Evolutionary conservation across 2,888 invertebrate genomes (phyloP).

Genomic region (Mesochorus sp.): DNA sequence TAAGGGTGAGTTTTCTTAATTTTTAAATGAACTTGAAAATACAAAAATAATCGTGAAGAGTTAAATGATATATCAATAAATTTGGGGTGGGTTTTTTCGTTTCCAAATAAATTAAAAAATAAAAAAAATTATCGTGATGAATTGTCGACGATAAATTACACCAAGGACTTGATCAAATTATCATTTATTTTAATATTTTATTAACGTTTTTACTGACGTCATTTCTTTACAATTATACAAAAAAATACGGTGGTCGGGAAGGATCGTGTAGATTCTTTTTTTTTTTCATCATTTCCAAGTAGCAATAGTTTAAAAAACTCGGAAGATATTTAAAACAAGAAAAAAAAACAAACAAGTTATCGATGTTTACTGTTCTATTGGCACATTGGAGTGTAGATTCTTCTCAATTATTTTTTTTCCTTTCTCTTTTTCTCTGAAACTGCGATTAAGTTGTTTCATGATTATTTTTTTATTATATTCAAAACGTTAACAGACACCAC

Average conservation of each 20-base stretch:
- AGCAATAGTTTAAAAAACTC: not conserved
- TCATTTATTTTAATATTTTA: constrained; percentile 52
- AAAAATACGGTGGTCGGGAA: constrained; percentile 48
- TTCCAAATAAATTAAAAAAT: too few relatives aligned
- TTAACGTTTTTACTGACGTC: constrained; percentile 49
- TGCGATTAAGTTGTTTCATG: not conserved
- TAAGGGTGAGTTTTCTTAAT: not conserved
- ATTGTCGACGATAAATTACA: too few relatives aligned
- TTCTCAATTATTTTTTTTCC: not conserved
- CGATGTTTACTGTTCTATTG: constrained; percentile 39
- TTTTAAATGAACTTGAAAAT: too few relatives aligned
- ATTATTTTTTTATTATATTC: not conserved
- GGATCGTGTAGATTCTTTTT: constrained; percentile 10
- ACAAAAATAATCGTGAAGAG: too few relatives aligned
- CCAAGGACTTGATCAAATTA: too few relatives aligned
- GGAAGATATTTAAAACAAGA: not conserved
- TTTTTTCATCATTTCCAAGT: not conserved
- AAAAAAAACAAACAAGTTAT: constrained; percentile 12
- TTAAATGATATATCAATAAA: too few relatives aligned
- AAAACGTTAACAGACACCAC: too few relatives aligned
- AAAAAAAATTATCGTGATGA: too few relatives aligned
- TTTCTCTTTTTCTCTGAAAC: not conserved
- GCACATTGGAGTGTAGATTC: constrained; percentile 35
- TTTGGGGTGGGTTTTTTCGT: too few relatives aligned
- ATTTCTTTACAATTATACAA: constrained; percentile 61